Evolutionary conservation across 1,140 invertebrate species (phyloP).

Genomic region (Homalodisca vitripennis): DNA sequence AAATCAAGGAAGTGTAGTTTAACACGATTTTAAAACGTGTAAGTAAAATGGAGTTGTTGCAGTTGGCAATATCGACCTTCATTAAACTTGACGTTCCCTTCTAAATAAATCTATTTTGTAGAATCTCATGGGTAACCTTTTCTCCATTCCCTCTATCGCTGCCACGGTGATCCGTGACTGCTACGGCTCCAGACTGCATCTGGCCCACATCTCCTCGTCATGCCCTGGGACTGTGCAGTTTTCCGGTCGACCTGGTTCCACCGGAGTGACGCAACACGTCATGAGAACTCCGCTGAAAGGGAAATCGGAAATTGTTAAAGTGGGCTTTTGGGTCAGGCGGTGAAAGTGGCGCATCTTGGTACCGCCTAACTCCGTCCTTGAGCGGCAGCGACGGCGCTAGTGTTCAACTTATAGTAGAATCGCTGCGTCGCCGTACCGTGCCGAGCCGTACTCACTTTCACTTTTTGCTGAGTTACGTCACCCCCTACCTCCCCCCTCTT

Average conservation of each 20-base stretch:
- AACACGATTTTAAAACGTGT: too few species aligned
- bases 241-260: slow-evolving; percentile 25
- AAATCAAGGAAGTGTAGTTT: too few species aligned
- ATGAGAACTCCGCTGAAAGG: slow-evolving; percentile 21
- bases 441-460: background rate
- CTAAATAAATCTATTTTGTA: too few species aligned
- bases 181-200: too few species aligned
- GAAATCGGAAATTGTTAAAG: slow-evolving; percentile 28
- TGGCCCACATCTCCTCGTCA: background rate
- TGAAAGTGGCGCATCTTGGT: slow-evolving; percentile 31
- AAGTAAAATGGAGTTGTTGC: too few species aligned
- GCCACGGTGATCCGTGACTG: too few species aligned
- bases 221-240: background rate
- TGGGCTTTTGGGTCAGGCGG: slow-evolving; percentile 28
- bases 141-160: too few species aligned
- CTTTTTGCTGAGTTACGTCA: slow-evolving; percentile 21
- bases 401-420: too few species aligned
- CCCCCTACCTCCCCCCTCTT: background rate
- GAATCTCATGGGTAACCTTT: too few species aligned
- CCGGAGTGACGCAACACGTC: slow-evolving; percentile 11
- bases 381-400: slow-evolving; percentile 22
- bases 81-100: too few species aligned
- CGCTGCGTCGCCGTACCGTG: too few species aligned
- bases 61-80: too few species aligned
- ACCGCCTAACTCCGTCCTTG: slow-evolving; percentile 14